phyloP scores from a whole-genome alignment of 2,797 vertebrate species.

The Chelidonichthys spinosus region DNA sequence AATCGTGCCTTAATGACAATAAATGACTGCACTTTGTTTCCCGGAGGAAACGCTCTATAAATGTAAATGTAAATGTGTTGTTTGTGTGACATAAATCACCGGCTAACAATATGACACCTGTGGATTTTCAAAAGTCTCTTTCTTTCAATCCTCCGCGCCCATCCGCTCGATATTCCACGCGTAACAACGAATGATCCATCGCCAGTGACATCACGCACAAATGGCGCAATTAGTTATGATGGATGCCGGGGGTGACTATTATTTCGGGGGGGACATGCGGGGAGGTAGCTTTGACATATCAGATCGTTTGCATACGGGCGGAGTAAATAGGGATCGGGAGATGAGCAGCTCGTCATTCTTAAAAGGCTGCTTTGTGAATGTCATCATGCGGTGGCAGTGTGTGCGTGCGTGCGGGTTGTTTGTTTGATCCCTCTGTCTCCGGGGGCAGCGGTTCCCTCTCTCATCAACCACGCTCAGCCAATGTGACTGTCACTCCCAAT shows the following conservation, averaged over 20 bases:
- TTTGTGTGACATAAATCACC: slow-evolving; percentile 68
- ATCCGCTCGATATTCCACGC: slow-evolving; percentile 44
- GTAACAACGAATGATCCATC: slow-evolving; percentile 49
- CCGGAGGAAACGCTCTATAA: slow-evolving; percentile 62
- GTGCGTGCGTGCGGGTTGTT: slow-evolving; percentile 43
- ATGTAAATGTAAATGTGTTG: slow-evolving; percentile 66
- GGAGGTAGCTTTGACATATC: slow-evolving; percentile 32
- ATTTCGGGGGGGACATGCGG: slow-evolving; percentile 31
- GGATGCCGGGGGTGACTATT: slow-evolving; percentile 48
- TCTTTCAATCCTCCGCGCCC: slow-evolving; percentile 35
- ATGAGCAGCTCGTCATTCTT: slow-evolving; percentile 54
- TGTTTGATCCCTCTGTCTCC: slow-evolving; percentile 74
- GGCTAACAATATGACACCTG: slow-evolving; percentile 64
- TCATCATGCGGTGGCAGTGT: slow-evolving; percentile 46
- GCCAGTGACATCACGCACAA: slow-evolving; percentile 44
- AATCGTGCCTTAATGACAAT: slow-evolving; percentile 66
- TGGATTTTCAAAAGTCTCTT: slow-evolving; percentile 56
- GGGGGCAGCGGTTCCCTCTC: slow-evolving; percentile 69
- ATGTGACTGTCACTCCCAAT: slow-evolving; percentile 83
- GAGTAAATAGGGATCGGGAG: slow-evolving; percentile 42
- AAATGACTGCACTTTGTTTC: slow-evolving; percentile 63
- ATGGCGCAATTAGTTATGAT: slow-evolving; percentile 60
- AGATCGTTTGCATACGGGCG: slow-evolving; percentile 35
- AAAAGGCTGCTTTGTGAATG: slow-evolving; percentile 55
- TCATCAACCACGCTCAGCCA: slow-evolving; percentile 78